Percentiles rank a stretch among this genome's conserved stretches.
These are phyloP conservation scores for Wiebesia pumilae DNA, from an alignment of 1,140 invertebrate species.

Conservation along the genomic window DNA sequence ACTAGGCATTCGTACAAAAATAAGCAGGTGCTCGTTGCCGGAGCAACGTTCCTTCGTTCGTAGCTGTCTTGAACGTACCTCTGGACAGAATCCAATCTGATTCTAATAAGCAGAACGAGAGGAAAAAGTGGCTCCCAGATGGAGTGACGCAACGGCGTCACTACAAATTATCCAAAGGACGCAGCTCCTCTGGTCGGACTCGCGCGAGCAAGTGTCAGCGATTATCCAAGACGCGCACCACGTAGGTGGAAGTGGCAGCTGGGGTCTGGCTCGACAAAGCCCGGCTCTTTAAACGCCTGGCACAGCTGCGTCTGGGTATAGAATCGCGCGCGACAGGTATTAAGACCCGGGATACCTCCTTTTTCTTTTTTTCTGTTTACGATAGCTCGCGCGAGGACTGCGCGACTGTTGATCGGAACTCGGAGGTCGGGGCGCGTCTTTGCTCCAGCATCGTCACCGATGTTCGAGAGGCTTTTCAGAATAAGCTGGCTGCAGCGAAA, in stretches of 20 bases:
- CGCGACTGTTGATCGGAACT: background rate
- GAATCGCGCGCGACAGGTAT: background rate
- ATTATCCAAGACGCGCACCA: background rate
- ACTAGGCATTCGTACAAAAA: no score
- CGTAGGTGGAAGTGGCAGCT: no score
- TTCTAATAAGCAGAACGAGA: no score
- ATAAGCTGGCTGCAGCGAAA: no score
- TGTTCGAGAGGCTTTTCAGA: background rate
- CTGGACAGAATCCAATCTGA: no score
- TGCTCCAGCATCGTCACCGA: background rate
- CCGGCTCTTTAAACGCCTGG: constrained; percentile 3
- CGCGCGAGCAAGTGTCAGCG: background rate
- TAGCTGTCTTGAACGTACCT: no score
- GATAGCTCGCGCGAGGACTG: background rate
- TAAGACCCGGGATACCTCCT: background rate
- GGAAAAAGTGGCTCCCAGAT: no score
- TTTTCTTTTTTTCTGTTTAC: background rate
- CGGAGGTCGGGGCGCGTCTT: background rate
- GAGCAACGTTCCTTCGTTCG: no score
- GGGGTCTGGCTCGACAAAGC: background rate
- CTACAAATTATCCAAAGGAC: no score
- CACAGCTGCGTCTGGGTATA: constrained; percentile 9
- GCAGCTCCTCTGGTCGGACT: background rate
- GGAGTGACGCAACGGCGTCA: no score
- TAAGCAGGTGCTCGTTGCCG: no score